A percentile compares a stretch with the other conserved stretches of the same genome.
phyloP scores from a whole-genome alignment of 2,113 vertebrate genomes.

The Procavia capensis region DNA sequence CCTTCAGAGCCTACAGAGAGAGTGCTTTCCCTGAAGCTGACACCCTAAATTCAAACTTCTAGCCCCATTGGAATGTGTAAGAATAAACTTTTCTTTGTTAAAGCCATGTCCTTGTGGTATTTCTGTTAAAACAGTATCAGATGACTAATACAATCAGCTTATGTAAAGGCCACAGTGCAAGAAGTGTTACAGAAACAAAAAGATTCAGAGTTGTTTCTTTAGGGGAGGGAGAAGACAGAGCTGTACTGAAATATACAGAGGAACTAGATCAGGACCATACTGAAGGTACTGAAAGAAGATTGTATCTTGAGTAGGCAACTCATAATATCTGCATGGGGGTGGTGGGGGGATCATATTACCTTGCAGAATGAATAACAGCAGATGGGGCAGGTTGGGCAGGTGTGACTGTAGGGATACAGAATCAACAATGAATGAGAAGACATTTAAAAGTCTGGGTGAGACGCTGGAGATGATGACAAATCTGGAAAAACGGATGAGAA shows the following conservation, averaged over 20 bases:
- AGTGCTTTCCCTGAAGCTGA: too few species aligned
- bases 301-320: background rate
- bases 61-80: too few species aligned
- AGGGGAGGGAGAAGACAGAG: background rate
- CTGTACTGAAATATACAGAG: background rate
- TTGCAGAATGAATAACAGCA: background rate
- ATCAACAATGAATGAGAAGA: background rate
- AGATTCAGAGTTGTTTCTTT: background rate
- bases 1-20: too few species aligned
- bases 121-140: too few species aligned
- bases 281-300: background rate
- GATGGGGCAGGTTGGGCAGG: too few species aligned
- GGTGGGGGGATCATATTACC: background rate
- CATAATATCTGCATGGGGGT: background rate
- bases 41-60: too few species aligned
- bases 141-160: too few species aligned
- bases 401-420: background rate
- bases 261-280: background rate
- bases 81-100: too few species aligned
- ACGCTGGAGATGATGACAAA: background rate
- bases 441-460: background rate
- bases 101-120: too few species aligned
- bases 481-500: background rate
- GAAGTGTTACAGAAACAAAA: background rate
- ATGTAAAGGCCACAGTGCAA: background rate